Conservation (phyloP, 2,888 invertebrate genomes). For the Phortica magna region DNA sequence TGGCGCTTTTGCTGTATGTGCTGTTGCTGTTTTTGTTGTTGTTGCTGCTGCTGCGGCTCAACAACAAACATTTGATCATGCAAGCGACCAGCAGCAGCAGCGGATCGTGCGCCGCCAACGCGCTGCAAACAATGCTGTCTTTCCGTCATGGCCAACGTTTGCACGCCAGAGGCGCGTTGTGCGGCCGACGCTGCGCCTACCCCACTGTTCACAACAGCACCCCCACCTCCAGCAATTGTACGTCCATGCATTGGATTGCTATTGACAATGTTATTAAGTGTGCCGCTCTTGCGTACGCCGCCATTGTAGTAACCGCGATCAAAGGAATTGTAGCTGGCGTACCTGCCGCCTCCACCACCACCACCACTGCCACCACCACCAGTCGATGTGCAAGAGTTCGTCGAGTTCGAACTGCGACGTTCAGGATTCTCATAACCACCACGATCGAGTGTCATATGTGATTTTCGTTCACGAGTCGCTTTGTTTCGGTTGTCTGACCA, state of each 20-base stretch:
- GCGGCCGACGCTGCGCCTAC: slow-evolving; percentile 41
- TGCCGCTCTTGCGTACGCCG: slow-evolving; percentile 76
- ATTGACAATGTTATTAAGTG: slow-evolving; percentile 73
- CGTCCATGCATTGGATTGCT: slow-evolving; percentile 34
- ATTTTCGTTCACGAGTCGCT: slow-evolving; percentile 50
- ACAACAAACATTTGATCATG: slow-evolving; percentile 33
- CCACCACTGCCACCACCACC: slow-evolving; percentile 50
- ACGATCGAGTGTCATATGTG: slow-evolving; percentile 59
- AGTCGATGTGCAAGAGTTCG: slow-evolving; percentile 72
- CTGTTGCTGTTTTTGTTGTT: slow-evolving; percentile 51
- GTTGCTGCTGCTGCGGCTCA: slow-evolving; percentile 47
- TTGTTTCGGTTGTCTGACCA: slow-evolving; percentile 56
- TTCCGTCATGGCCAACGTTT: slow-evolving; percentile 50
- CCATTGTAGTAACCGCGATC: slow-evolving; percentile 68
- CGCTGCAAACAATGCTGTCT: slow-evolving; percentile 41
- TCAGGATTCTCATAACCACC: slow-evolving; percentile 72
- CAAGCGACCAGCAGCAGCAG: slow-evolving; percentile 6
- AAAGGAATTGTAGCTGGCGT: slow-evolving; percentile 74
- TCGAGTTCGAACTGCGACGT: slow-evolving; percentile 75
- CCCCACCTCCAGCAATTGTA: slow-evolving; percentile 28
- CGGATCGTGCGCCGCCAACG: slow-evolving; percentile 33
- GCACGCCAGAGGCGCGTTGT: slow-evolving; percentile 53
- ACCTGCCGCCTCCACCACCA: slow-evolving; percentile 56
- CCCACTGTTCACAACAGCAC: slow-evolving; percentile 27
- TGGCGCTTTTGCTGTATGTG: slow-evolving; percentile 49